Evolutionary conservation across 2,113 vertebrate species (phyloP).

Genomic region (Vidua macroura): DNA sequence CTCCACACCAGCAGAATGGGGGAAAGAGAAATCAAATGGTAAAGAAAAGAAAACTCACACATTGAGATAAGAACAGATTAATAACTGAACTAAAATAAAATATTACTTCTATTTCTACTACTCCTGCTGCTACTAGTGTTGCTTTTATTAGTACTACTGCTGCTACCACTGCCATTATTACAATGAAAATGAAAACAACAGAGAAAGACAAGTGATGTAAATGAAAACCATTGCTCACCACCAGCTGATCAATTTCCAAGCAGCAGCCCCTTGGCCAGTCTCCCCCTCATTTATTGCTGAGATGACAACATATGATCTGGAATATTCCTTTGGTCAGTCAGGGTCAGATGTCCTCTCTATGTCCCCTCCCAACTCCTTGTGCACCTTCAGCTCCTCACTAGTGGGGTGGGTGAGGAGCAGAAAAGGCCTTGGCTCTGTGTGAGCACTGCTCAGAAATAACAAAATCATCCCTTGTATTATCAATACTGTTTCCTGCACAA

Average conservation of each 20-base stretch:
- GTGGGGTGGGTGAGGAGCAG: neutral
- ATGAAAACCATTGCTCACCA: neutral
- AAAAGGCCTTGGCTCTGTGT: neutral
- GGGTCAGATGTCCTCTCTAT: fast-evolving
- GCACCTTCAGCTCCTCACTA: fast-evolving
- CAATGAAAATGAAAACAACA: neutral
- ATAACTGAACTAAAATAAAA: neutral
- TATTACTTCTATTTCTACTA: neutral
- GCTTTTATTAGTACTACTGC: neutral
- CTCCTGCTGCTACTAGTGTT: neutral
- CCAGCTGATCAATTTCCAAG: too few relatives aligned
- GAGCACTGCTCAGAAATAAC: neutral
- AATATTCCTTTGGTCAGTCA: neutral
- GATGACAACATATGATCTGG: neutral
- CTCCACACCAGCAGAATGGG: neutral
- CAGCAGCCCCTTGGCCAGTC: neutral
- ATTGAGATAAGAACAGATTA: neutral
- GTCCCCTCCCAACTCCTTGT: neutral
- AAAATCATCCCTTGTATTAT: neutral
- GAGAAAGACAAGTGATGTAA: neutral
- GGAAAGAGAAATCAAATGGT: neutral
- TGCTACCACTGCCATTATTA: neutral
- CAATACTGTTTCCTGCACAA: neutral
- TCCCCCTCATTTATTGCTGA: neutral
- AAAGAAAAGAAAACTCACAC: neutral